These are phyloP conservation scores for Cheirogaleus medius DNA, from an alignment of 2,113 vertebrate genomes.

Conservation along the genomic window DNA sequence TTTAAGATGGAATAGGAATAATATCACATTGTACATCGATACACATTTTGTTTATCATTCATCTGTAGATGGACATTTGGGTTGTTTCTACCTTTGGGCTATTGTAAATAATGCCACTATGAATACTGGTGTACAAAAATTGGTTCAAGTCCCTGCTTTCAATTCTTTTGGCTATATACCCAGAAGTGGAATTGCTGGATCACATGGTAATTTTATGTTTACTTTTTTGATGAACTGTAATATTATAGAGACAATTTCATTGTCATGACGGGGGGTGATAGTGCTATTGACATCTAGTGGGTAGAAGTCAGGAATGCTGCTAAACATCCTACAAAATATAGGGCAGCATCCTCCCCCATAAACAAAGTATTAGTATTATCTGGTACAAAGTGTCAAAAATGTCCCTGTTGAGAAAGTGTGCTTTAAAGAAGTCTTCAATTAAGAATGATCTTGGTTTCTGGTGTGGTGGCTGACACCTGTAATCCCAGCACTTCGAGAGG, in stretches of 20 bases:
- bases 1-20: not conserved
- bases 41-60: not conserved
- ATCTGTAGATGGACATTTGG: not conserved
- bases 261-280: not conserved
- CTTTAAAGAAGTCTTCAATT: not conserved
- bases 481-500: no score
- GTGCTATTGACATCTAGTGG: not conserved
- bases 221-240: not conserved
- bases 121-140: not conserved
- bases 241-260: not conserved
- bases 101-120: not conserved
- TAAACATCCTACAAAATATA: not conserved
- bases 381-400: not conserved
- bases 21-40: not conserved
- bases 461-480: no score
- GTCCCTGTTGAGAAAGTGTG: not conserved
- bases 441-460: not conserved
- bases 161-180: not conserved
- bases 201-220: not conserved
- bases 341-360: not conserved
- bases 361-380: not conserved
- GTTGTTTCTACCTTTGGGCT: not conserved
- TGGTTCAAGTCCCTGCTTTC: not conserved
- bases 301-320: not conserved
- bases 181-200: not conserved